Conservation (phyloP, 2,113 vertebrate genomes). For the Nettapus auritus region DNA sequence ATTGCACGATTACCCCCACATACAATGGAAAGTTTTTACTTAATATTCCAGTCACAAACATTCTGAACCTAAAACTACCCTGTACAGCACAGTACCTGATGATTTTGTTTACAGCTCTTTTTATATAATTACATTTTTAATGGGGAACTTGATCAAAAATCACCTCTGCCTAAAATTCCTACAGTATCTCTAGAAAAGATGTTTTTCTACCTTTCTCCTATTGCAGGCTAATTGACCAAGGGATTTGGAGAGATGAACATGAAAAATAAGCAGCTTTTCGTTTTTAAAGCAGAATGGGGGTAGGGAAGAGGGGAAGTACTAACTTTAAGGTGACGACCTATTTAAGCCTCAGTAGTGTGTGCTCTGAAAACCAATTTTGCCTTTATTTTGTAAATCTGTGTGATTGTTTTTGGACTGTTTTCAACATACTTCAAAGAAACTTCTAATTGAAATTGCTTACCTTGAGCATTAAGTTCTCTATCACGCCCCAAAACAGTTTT, state of each 20-base stretch:
- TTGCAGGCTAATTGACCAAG: not conserved
- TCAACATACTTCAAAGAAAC: not conserved
- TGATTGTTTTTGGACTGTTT: not conserved
- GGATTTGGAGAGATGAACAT: not conserved
- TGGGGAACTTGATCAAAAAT: not conserved
- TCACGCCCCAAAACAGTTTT: accelerated
- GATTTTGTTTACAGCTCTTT: not conserved
- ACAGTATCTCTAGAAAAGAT: not conserved
- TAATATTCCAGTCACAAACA: not conserved
- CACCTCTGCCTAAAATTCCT: not conserved
- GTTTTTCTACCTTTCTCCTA: not conserved
- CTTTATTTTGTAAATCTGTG: not conserved
- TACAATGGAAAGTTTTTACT: not conserved
- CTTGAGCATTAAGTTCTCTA: not conserved
- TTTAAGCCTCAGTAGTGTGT: not conserved
- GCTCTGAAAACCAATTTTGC: not conserved
- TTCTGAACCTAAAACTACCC: not conserved
- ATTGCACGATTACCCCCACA: not conserved
- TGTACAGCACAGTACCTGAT: not conserved
- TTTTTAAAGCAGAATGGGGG: not conserved
- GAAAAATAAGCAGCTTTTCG: not conserved
- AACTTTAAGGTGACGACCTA: not conserved
- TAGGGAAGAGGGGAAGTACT: not conserved
- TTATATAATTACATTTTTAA: not conserved
- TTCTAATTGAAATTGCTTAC: not conserved